Evolutionary conservation across 2,113 vertebrate genomes (phyloP).

Genomic region (Petromus typicus): DNA sequence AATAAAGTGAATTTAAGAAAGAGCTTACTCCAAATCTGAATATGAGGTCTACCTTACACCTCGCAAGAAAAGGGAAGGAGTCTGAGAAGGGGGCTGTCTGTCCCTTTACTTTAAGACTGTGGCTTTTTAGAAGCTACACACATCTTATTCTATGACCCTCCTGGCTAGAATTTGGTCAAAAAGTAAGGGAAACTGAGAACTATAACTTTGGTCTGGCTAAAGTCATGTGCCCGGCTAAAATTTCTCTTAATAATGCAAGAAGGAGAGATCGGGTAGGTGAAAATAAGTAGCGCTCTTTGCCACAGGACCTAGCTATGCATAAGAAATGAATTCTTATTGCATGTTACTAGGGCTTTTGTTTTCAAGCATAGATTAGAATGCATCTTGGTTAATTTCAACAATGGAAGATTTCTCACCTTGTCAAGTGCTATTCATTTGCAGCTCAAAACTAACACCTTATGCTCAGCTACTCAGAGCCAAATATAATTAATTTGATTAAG

Average conservation of each 20-base stretch:
- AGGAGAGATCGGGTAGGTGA: neutral
- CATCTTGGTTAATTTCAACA: slow-evolving; percentile 61
- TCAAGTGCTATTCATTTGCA: slow-evolving; percentile 52
- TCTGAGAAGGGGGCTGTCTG: no score
- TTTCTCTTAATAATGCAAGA: neutral
- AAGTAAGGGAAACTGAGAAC: slow-evolving; percentile 39
- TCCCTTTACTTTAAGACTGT: neutral
- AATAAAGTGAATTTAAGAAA: neutral
- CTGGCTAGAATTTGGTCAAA: neutral
- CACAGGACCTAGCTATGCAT: neutral
- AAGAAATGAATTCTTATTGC: neutral
- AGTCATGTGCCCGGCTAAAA: neutral
- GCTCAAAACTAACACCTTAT: slow-evolving; percentile 70
- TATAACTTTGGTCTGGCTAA: neutral
- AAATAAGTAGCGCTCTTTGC: neutral
- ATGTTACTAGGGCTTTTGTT: neutral
- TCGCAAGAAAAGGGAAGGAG: neutral
- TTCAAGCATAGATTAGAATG: slow-evolving; percentile 46
- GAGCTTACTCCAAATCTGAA: neutral
- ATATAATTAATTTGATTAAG: slow-evolving; percentile 60
- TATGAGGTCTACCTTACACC: neutral
- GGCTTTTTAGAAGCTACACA: neutral
- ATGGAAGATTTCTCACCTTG: slow-evolving; percentile 55
- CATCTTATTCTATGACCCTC: neutral
- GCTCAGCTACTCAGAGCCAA: slow-evolving; percentile 56